phyloP scores from a whole-genome alignment of 2,888 invertebrate species.

The Xylocampa areola region DNA sequence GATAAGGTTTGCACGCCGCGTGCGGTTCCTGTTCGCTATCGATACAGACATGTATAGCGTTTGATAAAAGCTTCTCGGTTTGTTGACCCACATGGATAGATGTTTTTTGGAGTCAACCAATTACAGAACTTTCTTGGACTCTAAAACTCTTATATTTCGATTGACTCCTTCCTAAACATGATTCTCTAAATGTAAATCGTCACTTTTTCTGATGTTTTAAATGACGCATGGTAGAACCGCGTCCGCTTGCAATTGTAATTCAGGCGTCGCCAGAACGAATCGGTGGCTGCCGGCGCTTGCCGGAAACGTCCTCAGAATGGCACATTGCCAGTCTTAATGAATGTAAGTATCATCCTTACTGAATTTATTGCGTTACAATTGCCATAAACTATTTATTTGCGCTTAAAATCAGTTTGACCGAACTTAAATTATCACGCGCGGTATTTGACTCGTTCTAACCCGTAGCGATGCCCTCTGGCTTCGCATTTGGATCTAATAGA shows the following conservation, averaged over 20 bases:
- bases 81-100: conserved; percentile 67
- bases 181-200: conserved; percentile 16
- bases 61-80: conserved; percentile 75
- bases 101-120: conserved; percentile 26
- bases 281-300: conserved; percentile 76
- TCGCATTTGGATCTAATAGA: conserved; percentile 69
- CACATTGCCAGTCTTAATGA: conserved; percentile 81
- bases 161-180: conserved; percentile 1
- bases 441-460: conserved; percentile 50
- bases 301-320: conserved; percentile 83
- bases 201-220: conserved; percentile 33
- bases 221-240: conserved; percentile 79
- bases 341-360: conserved; percentile 74
- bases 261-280: conserved; percentile 81
- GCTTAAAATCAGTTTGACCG: conserved; percentile 48
- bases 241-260: conserved; percentile 81
- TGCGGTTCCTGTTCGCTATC: conserved; percentile 75
- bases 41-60: conserved; percentile 68
- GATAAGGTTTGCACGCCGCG: conserved; percentile 72
- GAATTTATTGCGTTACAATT: conserved; percentile 68
- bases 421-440: conserved; percentile 46
- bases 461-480: conserved; percentile 47
- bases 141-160: conserved; percentile 4
- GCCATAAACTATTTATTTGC: conserved; percentile 51
- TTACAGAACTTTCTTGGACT: conserved; percentile 21